Conservation (phyloP, 2,888 invertebrate genomes). For the Tiphia femorata region DNA sequence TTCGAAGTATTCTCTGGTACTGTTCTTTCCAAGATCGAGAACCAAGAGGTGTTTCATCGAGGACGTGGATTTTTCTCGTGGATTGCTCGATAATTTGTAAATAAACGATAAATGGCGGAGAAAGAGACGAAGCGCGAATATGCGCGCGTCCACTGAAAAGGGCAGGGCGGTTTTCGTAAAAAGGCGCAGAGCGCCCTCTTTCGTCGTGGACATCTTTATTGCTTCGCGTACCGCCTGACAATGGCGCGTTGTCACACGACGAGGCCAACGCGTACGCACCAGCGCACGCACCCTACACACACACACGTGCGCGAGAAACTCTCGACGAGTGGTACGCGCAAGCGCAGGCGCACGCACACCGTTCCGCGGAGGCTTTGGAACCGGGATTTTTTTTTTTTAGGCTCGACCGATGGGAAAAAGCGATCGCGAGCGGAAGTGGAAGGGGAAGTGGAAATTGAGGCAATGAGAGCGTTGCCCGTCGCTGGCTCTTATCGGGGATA, state of each 20-base stretch:
- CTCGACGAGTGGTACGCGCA: not conserved
- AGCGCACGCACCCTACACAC: too few species aligned
- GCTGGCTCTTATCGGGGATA: constrained; percentile 62
- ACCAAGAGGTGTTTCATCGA: too few species aligned
- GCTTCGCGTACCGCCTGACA: constrained; percentile 25
- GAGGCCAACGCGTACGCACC: not conserved
- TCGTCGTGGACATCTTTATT: constrained; percentile 16
- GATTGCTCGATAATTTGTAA: too few species aligned
- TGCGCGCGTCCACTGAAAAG: too few species aligned
- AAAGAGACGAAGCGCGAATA: too few species aligned
- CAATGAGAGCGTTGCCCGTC: constrained; percentile 64
- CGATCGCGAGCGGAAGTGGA: constrained; percentile 61
- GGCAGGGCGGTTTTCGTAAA: too few species aligned
- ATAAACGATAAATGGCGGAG: too few species aligned
- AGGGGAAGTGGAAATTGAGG: constrained; percentile 66
- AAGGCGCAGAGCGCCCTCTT: constrained; percentile 4
- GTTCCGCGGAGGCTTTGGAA: constrained; percentile 27
- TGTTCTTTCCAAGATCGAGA: too few species aligned
- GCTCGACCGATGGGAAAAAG: constrained; percentile 60
- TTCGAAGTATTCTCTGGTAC: too few species aligned
- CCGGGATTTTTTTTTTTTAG: constrained; percentile 48
- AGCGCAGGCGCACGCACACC: constrained; percentile 19
- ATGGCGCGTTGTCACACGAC: constrained; percentile 10
- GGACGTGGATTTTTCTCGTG: too few species aligned
- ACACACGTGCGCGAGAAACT: not conserved